These are phyloP conservation scores for Diadegma fenestrale DNA, from an alignment of 2,888 invertebrate species.

Conservation along the genomic window DNA sequence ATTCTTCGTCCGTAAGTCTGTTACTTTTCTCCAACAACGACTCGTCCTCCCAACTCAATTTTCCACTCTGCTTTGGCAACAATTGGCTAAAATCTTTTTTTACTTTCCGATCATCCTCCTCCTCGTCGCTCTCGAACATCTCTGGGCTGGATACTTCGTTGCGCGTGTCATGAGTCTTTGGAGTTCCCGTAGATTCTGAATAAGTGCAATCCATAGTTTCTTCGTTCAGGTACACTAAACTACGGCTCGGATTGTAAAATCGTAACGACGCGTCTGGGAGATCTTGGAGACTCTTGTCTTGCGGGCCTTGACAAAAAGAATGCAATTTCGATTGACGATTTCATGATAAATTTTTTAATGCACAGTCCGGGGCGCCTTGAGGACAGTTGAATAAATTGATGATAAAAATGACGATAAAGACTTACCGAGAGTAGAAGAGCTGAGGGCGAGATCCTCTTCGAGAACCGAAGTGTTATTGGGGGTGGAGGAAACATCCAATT, in stretches of 20 bases:
- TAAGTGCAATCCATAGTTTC: slow-evolving; percentile 74
- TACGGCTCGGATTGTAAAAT: slow-evolving; percentile 51
- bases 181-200: slow-evolving; percentile 64
- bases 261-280: slow-evolving; percentile 9
- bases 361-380: no score
- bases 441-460: slow-evolving; percentile 73
- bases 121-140: slow-evolving; percentile 81
- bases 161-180: slow-evolving; percentile 29
- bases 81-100: not conserved
- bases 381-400: not conserved
- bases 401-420: not conserved
- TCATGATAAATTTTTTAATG: no score
- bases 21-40: slow-evolving; percentile 43
- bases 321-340: no score
- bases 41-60: slow-evolving; percentile 46
- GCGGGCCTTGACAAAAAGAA: slow-evolving; percentile 64
- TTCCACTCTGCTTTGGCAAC: not conserved
- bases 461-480: slow-evolving; percentile 70
- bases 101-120: slow-evolving; percentile 57
- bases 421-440: slow-evolving; percentile 72
- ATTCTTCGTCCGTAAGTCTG: slow-evolving; percentile 76
- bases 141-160: slow-evolving; percentile 79
- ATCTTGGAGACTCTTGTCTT: slow-evolving; percentile 69
- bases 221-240: slow-evolving; percentile 72
- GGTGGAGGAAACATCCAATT: slow-evolving; percentile 61